These are phyloP conservation scores for Clamator glandarius DNA, from an alignment of 2,797 vertebrate species.

Conservation along the genomic window DNA sequence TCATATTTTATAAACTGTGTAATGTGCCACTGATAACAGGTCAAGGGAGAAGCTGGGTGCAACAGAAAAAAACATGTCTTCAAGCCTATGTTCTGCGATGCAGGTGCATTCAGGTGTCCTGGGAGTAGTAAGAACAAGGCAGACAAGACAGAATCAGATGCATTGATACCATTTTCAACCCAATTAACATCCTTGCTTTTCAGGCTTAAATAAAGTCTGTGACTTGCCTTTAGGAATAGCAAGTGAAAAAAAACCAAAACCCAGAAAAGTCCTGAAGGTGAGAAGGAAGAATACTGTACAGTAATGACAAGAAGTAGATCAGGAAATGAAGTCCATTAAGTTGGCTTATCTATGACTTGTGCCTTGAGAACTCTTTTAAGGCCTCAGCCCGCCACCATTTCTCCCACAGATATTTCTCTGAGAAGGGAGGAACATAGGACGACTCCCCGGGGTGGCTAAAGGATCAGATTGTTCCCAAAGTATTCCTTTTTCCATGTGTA, in stretches of 20 bases:
- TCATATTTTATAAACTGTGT: neutral
- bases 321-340: constrained; percentile 38
- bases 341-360: neutral
- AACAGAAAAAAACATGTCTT: neutral
- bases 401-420: neutral
- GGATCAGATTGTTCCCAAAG: neutral
- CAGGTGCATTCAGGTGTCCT: neutral
- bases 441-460: neutral
- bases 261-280: neutral
- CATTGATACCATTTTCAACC: constrained; percentile 47
- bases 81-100: neutral
- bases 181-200: constrained; percentile 29
- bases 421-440: neutral
- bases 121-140: neutral
- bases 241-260: neutral
- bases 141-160: constrained; percentile 32
- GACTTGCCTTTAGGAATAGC: neutral
- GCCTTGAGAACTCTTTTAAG: neutral
- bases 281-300: neutral
- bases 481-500: neutral
- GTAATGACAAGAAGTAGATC: neutral
- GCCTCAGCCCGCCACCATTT: neutral
- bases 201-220: constrained; percentile 24
- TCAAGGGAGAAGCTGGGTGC: neutral
- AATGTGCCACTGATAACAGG: neutral